phyloP scores from a whole-genome alignment of 1,140 invertebrate species.

The Drosophila lini region DNA sequence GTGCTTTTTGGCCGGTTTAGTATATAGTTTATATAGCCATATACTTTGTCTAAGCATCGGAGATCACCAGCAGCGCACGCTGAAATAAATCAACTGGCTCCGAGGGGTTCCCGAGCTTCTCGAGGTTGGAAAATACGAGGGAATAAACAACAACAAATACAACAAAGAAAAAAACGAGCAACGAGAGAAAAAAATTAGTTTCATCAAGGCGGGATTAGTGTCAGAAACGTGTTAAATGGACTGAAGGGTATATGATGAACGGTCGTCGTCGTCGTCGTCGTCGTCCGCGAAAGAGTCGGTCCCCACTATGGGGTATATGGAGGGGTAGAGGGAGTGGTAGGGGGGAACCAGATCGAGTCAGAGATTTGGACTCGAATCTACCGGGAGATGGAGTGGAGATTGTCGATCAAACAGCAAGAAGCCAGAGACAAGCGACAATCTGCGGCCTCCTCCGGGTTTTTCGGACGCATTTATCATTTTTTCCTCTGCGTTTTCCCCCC shows the following conservation, averaged over 20 bases:
- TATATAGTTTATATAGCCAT: slow-evolving; percentile 59
- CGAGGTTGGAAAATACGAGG: slow-evolving; percentile 42
- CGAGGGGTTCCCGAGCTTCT: slow-evolving; percentile 55
- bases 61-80: slow-evolving; percentile 78
- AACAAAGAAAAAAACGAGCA: slow-evolving; percentile 20
- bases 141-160: slow-evolving; percentile 1
- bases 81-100: slow-evolving; percentile 83
- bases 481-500: not conserved
- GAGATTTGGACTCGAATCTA: slow-evolving; percentile 12
- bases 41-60: slow-evolving; percentile 73
- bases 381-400: slow-evolving; percentile 53
- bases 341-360: slow-evolving; percentile 6
- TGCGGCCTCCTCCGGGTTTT: slow-evolving; percentile 26
- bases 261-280: slow-evolving; percentile 61
- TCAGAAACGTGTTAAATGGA: slow-evolving; percentile 84
- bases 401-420: slow-evolving; percentile 58
- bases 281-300: slow-evolving; percentile 39
- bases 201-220: slow-evolving; percentile 84
- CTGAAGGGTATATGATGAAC: slow-evolving; percentile 84
- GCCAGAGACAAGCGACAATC: slow-evolving; percentile 50
- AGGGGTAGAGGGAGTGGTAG: not conserved
- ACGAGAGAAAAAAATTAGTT: slow-evolving; percentile 82
- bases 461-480: slow-evolving; percentile 29
- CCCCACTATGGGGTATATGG: slow-evolving; percentile 5
- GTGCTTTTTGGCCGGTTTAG: slow-evolving; percentile 36